These are phyloP conservation scores for Habrosyne pyritoides DNA, from an alignment of 2,888 invertebrate genomes.

Conservation along the genomic window DNA sequence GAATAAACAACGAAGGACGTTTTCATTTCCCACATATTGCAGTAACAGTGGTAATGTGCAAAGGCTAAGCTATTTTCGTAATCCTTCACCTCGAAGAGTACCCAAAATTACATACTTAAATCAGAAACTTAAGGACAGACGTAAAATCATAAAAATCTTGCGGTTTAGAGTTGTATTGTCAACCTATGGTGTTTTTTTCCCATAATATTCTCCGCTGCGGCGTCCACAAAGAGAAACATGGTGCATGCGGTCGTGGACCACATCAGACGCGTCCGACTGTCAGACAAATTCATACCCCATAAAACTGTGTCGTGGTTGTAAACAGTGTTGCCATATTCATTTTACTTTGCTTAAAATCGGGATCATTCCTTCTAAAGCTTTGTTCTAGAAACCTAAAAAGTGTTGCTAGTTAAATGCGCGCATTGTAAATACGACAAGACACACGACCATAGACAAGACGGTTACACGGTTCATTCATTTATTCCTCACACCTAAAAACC, in stretches of 20 bases:
- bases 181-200: slow-evolving; percentile 35
- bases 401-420: too few species aligned
- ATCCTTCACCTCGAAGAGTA: neutral
- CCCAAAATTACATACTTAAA: neutral
- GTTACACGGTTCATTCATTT: too few species aligned
- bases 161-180: slow-evolving; percentile 41
- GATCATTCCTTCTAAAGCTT: too few species aligned
- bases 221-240: slow-evolving; percentile 33
- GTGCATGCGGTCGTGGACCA: slow-evolving; percentile 47
- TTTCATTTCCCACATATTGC: neutral
- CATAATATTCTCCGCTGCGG: slow-evolving; percentile 55
- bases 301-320: slow-evolving; percentile 44
- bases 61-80: neutral
- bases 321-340: neutral
- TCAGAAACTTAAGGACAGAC: slow-evolving; percentile 5
- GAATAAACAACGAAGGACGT: neutral
- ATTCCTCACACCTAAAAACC: too few species aligned
- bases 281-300: slow-evolving; percentile 61
- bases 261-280: slow-evolving; percentile 46
- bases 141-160: slow-evolving; percentile 24
- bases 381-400: too few species aligned
- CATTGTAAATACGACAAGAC: too few species aligned
- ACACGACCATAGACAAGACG: too few species aligned
- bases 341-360: too few species aligned
- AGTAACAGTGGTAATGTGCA: neutral